Conservation (phyloP, 2,113 vertebrate genomes). For the Hucho hucho region DNA sequence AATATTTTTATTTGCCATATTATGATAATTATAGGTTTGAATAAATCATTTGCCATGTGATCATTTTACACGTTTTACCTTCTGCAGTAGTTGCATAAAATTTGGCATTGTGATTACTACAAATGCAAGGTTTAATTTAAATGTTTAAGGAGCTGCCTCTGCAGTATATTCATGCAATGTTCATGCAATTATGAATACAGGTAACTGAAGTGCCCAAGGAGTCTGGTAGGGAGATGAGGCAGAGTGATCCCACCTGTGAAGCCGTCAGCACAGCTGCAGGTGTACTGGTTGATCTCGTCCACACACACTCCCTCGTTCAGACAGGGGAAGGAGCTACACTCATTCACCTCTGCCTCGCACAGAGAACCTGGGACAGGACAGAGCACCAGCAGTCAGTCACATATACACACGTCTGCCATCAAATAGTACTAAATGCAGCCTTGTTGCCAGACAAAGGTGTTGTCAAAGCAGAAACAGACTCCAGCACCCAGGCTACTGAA, state of each 20-base stretch:
- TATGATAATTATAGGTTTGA: too few species aligned
- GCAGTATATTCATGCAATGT: too few species aligned
- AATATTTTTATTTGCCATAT: too few species aligned
- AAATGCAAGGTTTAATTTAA: background rate
- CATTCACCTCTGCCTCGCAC: constrained; percentile 89
- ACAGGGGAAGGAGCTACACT: constrained; percentile 88
- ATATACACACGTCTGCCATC: too few species aligned
- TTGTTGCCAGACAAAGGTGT: background rate
- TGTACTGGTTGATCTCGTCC: constrained; percentile 84
- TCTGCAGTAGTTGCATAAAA: too few species aligned
- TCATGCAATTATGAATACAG: too few species aligned
- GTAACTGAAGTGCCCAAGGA: background rate
- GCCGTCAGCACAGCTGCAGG: constrained; percentile 81
- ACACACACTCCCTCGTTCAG: constrained; percentile 85
- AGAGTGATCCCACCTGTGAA: constrained; percentile 78
- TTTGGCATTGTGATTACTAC: background rate
- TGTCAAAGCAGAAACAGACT: too few species aligned
- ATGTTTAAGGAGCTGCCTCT: background rate
- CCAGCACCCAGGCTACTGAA: constrained; percentile 5
- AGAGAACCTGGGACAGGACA: constrained; percentile 72
- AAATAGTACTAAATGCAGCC: too few species aligned
- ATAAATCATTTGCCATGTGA: too few species aligned
- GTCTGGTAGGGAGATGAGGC: background rate
- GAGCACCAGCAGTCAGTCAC: background rate
- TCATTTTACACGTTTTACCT: too few species aligned